Evolutionary conservation across 2,888 invertebrate species (phyloP).

Genomic region (Xanthia icteritia): DNA sequence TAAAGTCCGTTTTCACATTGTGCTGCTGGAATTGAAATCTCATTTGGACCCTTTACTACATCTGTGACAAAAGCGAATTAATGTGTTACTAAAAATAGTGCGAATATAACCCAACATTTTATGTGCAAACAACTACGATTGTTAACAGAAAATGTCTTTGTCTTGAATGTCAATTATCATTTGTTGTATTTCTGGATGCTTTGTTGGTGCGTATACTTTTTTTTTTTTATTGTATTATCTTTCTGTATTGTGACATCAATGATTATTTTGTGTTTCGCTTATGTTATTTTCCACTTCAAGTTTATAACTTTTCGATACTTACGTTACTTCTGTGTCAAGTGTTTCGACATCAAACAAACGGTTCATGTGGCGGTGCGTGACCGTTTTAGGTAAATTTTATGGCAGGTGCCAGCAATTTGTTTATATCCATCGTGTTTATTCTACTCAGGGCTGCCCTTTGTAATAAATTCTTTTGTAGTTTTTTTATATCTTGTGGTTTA

Average conservation of each 20-base stretch:
- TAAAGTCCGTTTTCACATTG: slow-evolving; percentile 72
- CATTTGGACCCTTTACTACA: slow-evolving; percentile 82
- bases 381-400: slow-evolving; percentile 65
- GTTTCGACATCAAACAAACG: slow-evolving; percentile 57
- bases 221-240: slow-evolving; percentile 11
- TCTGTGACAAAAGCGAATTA: slow-evolving; percentile 81
- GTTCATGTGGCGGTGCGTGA: slow-evolving; percentile 59
- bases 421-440: slow-evolving; percentile 57
- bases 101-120: slow-evolving; percentile 71
- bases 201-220: not conserved
- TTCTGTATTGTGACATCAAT: slow-evolving; percentile 18
- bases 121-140: slow-evolving; percentile 69
- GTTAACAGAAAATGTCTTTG: slow-evolving; percentile 67
- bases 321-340: slow-evolving; percentile 54
- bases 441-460: slow-evolving; percentile 57
- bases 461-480: slow-evolving; percentile 25
- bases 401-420: slow-evolving; percentile 64
- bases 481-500: slow-evolving; percentile 24
- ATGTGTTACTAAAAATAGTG: slow-evolving; percentile 82
- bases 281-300: slow-evolving; percentile 20
- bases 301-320: slow-evolving; percentile 42
- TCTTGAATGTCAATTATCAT: slow-evolving; percentile 56
- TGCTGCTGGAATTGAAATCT: slow-evolving; percentile 71
- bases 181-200: slow-evolving; percentile 29
- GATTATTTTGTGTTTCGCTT: slow-evolving; percentile 16